phyloP scores from a whole-genome alignment of 1,140 invertebrate genomes.

The Tribolium madens region DNA sequence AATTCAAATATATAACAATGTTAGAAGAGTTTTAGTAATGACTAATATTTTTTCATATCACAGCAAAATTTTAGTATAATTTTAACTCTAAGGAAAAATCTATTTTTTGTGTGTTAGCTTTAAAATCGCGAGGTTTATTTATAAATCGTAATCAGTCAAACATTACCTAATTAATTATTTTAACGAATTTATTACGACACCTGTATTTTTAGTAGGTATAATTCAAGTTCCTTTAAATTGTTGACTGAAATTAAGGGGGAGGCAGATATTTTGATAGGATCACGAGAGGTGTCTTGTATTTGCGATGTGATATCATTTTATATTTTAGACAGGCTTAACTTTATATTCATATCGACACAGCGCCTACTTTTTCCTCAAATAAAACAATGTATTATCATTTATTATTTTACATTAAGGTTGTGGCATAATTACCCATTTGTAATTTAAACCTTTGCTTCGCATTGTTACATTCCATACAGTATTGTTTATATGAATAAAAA shows the following conservation, averaged over 20 bases:
- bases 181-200: slow-evolving; percentile 15
- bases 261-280: slow-evolving; percentile 30
- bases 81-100: slow-evolving; percentile 44
- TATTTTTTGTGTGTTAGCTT: slow-evolving; percentile 45
- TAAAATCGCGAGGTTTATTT: slow-evolving; percentile 37
- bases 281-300: slow-evolving; percentile 49
- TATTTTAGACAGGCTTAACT: slow-evolving; percentile 33
- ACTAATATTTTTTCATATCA: slow-evolving; percentile 56
- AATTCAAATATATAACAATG: slow-evolving; percentile 53
- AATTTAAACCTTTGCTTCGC: slow-evolving; percentile 40
- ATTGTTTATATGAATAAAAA: slow-evolving; percentile 45
- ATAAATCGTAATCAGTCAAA: slow-evolving; percentile 16
- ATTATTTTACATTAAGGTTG: slow-evolving; percentile 34
- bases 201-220: not conserved
- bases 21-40: slow-evolving; percentile 51
- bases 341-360: slow-evolving; percentile 37
- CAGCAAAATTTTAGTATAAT: slow-evolving; percentile 45
- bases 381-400: slow-evolving; percentile 17
- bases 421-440: slow-evolving; percentile 41
- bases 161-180: slow-evolving; percentile 8
- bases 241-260: slow-evolving; percentile 31
- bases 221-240: slow-evolving; percentile 20
- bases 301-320: slow-evolving; percentile 47
- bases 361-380: slow-evolving; percentile 15
- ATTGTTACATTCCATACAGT: slow-evolving; percentile 47